Base-by-base conservation (phyloP, 2,113 vertebrate species). In the Indri indri region DNA sequence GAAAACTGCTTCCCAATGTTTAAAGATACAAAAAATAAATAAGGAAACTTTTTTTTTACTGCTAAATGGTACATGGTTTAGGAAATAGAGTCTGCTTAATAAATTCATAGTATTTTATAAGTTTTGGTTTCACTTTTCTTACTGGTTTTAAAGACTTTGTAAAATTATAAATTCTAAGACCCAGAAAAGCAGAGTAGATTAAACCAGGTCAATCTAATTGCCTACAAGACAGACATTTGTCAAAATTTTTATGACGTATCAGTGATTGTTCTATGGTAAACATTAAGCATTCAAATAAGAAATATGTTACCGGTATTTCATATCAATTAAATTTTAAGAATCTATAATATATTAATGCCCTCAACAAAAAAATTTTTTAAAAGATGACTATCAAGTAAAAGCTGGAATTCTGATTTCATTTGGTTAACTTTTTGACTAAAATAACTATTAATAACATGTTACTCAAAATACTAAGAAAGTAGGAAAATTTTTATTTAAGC, bases 241-340 rank as follows among this genome's bases (percentile, higher is more conserved):
- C 50, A 83, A 65, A 61, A 30, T n/a, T 73, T 85, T 91, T 63
- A 91, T 79, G 74, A 77, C 32, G n/a, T 47, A 50, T 42, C 61
- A 94, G 47, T 73, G 10, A 45, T 14, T 50, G 42, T 76, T 77
- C 59, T 74, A 79, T n/a, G 23, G 42, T 32, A 93, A 74, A 89
- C 42, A 59, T 42, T 25, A 66, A 63, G 34, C 20, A 65, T 16
- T 50, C n/a, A 80, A 95, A 40, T 61, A 80, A 80, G 42, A 91
- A 92, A 88, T 52, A 88, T 25, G 5, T 79, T 79, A 34, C 86
- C 63, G 59, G 16, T 57, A 77, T 83, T 80, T 88, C 30, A 20
- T 1, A 90, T 42, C 47, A 77, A 71, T 3, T 73, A n/a, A 95
- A 96, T 81, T 87, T 96, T 88, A 88, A 94, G 18, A 92, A 68